Conservation (phyloP, 2,888 invertebrate species). For the Phyllotreta striolata region DNA sequence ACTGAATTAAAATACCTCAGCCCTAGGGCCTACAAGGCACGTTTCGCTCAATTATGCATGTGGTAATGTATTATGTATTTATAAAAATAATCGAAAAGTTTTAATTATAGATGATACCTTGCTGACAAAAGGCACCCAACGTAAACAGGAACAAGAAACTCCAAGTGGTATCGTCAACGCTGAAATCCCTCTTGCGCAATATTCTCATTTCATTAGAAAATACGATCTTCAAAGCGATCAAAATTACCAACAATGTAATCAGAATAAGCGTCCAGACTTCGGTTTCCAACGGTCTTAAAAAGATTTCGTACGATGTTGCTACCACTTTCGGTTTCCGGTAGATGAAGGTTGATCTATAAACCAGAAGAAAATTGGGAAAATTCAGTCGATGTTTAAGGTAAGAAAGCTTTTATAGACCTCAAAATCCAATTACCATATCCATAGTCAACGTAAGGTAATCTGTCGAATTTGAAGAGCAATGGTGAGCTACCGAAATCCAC, state of each 20-base stretch:
- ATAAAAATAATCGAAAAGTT: not conserved
- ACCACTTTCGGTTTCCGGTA: slow-evolving; percentile 73
- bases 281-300: slow-evolving; percentile 68
- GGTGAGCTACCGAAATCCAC: slow-evolving; percentile 75
- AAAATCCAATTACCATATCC: slow-evolving; percentile 70
- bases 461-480: slow-evolving; percentile 70
- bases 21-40: no score
- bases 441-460: slow-evolving; percentile 60
- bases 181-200: slow-evolving; percentile 22
- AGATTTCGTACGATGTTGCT: slow-evolving; percentile 68
- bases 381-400: not conserved
- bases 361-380: not conserved
- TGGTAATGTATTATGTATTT: no score
- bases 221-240: slow-evolving; percentile 49
- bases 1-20: no score
- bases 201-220: slow-evolving; percentile 44
- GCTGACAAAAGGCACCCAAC: slow-evolving; percentile 56
- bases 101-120: slow-evolving; percentile 46
- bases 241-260: slow-evolving; percentile 44
- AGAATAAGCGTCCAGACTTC: slow-evolving; percentile 66
- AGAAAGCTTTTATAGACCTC: slow-evolving; percentile 59
- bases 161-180: slow-evolving; percentile 57
- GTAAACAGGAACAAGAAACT: slow-evolving; percentile 62
- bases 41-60: no score
- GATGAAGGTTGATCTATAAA: slow-evolving; percentile 69